phyloP scores from a whole-genome alignment of 2,888 invertebrate species.

The Exocentrus adspersus region DNA sequence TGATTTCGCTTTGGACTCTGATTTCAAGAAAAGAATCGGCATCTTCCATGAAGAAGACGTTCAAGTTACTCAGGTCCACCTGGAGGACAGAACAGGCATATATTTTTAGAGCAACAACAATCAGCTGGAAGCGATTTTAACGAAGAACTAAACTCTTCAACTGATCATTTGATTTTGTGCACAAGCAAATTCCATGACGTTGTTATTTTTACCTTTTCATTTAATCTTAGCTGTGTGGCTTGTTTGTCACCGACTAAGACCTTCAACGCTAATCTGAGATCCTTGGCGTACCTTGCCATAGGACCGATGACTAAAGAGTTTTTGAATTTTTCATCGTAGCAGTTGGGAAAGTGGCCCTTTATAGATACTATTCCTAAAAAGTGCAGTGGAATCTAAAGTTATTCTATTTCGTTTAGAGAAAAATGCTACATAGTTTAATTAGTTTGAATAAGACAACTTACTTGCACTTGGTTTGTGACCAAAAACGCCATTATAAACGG shows the following conservation, averaged over 20 bases:
- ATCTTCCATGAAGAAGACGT: conserved; percentile 38
- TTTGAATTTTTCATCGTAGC: conserved; percentile 64
- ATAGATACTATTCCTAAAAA: conserved; percentile 67
- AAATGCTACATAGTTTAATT: too few species aligned
- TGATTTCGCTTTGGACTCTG: conserved; percentile 61
- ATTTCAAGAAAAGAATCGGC: conserved; percentile 16
- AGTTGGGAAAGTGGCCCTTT: conserved; percentile 71
- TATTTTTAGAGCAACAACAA: too few species aligned
- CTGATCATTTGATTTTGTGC: too few species aligned
- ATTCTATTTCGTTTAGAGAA: too few species aligned
- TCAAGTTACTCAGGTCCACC: conserved; percentile 37
- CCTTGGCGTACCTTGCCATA: conserved; percentile 80
- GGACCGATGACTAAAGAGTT: conserved; percentile 74
- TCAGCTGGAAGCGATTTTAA: too few species aligned
- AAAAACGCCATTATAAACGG: conserved; percentile 87
- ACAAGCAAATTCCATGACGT: too few species aligned
- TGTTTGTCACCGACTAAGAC: conserved; percentile 67
- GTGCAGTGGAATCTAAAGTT: too few species aligned
- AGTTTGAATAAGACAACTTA: too few species aligned
- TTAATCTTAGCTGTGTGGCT: conserved; percentile 62
- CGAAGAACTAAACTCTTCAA: too few species aligned
- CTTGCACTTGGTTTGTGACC: conserved; percentile 87
- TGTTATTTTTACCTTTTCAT: conserved; percentile 47
- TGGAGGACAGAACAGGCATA: too few species aligned
- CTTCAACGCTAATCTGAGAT: conserved; percentile 74